Conservation (phyloP, 2,888 invertebrate genomes). For the Hypomecis atomaria region DNA sequence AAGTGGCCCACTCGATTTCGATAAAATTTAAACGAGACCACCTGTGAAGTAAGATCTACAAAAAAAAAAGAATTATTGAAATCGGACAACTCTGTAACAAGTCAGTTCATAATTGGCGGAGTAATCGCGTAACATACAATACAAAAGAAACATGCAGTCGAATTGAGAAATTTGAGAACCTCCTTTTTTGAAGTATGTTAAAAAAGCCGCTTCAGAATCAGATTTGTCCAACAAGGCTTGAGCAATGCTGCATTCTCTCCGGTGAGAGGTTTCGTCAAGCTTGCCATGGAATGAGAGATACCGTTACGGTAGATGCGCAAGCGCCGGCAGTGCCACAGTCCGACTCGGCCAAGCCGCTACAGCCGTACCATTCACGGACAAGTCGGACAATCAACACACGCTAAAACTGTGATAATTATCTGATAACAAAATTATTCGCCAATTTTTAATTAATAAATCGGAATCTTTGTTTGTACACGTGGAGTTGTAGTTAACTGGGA, state of each 20-base stretch:
- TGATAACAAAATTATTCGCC: slow-evolving; percentile 15
- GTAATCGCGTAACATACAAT: too few species aligned
- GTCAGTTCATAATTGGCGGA: too few species aligned
- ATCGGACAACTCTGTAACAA: too few species aligned
- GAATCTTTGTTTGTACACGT: background rate
- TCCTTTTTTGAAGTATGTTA: too few species aligned
- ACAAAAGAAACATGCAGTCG: too few species aligned
- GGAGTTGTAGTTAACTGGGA: too few species aligned
- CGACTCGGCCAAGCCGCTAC: slow-evolving; percentile 30
- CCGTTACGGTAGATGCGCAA: slow-evolving; percentile 61
- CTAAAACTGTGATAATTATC: slow-evolving; percentile 17
- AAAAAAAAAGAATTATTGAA: too few species aligned
- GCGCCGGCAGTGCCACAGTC: slow-evolving; percentile 50
- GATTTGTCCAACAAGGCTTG: slow-evolving; percentile 7
- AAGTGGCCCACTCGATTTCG: too few species aligned
- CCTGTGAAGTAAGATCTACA: too few species aligned
- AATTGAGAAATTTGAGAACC: too few species aligned
- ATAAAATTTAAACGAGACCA: too few species aligned
- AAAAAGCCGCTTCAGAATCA: slow-evolving; percentile 1
- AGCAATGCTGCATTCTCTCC: slow-evolving; percentile 27
- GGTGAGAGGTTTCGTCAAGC: slow-evolving; percentile 34
- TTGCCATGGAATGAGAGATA: slow-evolving; percentile 49
- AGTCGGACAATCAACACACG: background rate
- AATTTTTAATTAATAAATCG: background rate
- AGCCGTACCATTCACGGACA: background rate